A percentile compares a stretch with the other conserved stretches of the same genome.
These are phyloP conservation scores for Halichondria panicea DNA, from an alignment of 37 sponge, comb jelly and placozoan species.

Conservation along the genomic window DNA sequence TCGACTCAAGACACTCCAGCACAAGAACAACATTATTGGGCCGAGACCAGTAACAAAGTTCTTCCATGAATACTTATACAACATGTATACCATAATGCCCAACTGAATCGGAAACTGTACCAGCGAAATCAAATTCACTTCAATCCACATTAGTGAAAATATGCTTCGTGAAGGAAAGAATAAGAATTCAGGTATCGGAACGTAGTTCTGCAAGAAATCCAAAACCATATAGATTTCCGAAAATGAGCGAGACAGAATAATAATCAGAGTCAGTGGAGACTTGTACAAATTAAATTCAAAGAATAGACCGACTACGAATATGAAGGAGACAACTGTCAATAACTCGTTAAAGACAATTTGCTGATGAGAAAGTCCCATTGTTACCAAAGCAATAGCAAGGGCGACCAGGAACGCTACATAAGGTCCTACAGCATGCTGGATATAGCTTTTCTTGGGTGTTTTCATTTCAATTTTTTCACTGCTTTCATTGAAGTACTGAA, in stretches of 20 bases:
- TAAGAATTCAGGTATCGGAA: slow-evolving; percentile 27
- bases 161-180: not conserved
- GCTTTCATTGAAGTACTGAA: slow-evolving; percentile 35
- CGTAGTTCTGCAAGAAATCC: not conserved
- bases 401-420: slow-evolving; percentile 24
- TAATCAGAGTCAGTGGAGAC: slow-evolving; percentile 7
- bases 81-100: not conserved
- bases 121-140: slow-evolving; percentile 21
- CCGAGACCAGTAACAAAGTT: slow-evolving; percentile 41
- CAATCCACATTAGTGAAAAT: not conserved
- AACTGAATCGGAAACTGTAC: slow-evolving; percentile 35
- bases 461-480: not conserved
- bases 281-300: slow-evolving; percentile 39
- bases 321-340: slow-evolving; percentile 2
- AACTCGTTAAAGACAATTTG: slow-evolving; percentile 1
- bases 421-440: slow-evolving; percentile 8
- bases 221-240: slow-evolving; percentile 15
- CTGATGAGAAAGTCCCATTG: slow-evolving; percentile 20
- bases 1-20: slow-evolving; percentile 34
- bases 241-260: not conserved
- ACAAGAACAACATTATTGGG: slow-evolving; percentile 39
- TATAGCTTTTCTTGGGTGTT: not conserved
- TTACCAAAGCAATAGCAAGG: slow-evolving; percentile 8
- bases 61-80: slow-evolving; percentile 1
- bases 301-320: slow-evolving; percentile 9